phyloP scores from a whole-genome alignment of 1,140 invertebrate genomes.

The Microplitis mediator region DNA sequence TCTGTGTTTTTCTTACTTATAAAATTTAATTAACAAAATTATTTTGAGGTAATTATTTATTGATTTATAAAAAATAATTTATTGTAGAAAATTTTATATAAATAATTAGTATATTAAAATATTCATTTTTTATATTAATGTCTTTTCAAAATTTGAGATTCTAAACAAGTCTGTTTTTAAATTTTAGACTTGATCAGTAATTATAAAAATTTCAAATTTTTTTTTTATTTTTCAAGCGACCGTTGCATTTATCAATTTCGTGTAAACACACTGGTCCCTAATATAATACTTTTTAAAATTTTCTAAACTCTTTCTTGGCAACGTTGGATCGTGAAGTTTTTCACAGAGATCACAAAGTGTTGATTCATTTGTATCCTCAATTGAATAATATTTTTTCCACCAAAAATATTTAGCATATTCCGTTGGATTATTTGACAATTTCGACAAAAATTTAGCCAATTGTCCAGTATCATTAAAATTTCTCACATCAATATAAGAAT shows the following conservation, averaged over 20 bases:
- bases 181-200: neutral
- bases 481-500: slow-evolving; percentile 66
- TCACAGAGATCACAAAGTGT: slow-evolving; percentile 18
- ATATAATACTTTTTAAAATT: slow-evolving; percentile 21
- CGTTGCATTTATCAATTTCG: neutral
- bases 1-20: neutral
- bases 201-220: neutral
- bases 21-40: neutral
- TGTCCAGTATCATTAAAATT: slow-evolving; percentile 55
- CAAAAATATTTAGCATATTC: slow-evolving; percentile 60
- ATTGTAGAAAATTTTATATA: too few species aligned
- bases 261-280: neutral
- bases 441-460: slow-evolving; percentile 58
- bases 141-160: too few species aligned
- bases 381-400: slow-evolving; percentile 55
- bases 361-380: neutral
- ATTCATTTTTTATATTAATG: too few species aligned
- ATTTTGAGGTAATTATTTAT: neutral
- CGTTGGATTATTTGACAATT: slow-evolving; percentile 50
- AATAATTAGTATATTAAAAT: too few species aligned
- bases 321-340: neutral
- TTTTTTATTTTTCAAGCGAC: neutral
- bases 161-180: too few species aligned
- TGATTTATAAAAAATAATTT: too few species aligned
- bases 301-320: slow-evolving; percentile 5